A percentile compares a stretch with the other conserved stretches of the same genome.
These are phyloP conservation scores for Autographa pulchrina DNA, from an alignment of 2,888 invertebrate genomes.

Conservation along the genomic window DNA sequence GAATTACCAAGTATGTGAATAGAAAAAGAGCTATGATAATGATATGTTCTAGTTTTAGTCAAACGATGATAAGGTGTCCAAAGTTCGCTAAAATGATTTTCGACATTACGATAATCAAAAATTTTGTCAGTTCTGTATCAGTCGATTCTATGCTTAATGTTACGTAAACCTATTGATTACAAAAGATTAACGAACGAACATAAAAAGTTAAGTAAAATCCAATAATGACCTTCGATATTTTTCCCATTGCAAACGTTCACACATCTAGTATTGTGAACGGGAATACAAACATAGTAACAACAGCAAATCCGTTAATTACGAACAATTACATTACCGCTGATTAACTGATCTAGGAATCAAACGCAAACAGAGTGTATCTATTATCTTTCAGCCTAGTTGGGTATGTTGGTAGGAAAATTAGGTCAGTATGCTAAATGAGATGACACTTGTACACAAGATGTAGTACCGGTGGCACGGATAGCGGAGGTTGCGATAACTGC, in stretches of 20 bases:
- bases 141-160: not conserved
- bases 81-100: too few relatives aligned
- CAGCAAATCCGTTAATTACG: slow-evolving; percentile 41
- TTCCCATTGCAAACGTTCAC: not conserved
- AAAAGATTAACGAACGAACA: not conserved
- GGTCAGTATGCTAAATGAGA: slow-evolving; percentile 37
- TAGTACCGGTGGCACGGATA: not conserved
- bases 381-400: slow-evolving; percentile 45
- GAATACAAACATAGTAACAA: slow-evolving; percentile 6
- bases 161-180: slow-evolving; percentile 4
- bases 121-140: not conserved
- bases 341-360: slow-evolving; percentile 54
- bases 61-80: not conserved
- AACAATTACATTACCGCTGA: slow-evolving; percentile 36
- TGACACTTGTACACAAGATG: slow-evolving; percentile 34
- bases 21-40: too few relatives aligned
- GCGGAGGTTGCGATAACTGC: not conserved
- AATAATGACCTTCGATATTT: slow-evolving; percentile 5
- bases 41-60: too few relatives aligned
- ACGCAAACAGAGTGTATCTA: slow-evolving; percentile 55
- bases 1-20: too few relatives aligned
- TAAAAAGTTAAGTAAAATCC: slow-evolving; percentile 5
- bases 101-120: too few relatives aligned
- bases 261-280: not conserved
- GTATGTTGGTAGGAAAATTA: slow-evolving; percentile 42